Percentiles rank a stretch among this genome's conserved stretches.
phyloP scores from a whole-genome alignment of 1,140 invertebrate species.

The Thrips palmi region DNA sequence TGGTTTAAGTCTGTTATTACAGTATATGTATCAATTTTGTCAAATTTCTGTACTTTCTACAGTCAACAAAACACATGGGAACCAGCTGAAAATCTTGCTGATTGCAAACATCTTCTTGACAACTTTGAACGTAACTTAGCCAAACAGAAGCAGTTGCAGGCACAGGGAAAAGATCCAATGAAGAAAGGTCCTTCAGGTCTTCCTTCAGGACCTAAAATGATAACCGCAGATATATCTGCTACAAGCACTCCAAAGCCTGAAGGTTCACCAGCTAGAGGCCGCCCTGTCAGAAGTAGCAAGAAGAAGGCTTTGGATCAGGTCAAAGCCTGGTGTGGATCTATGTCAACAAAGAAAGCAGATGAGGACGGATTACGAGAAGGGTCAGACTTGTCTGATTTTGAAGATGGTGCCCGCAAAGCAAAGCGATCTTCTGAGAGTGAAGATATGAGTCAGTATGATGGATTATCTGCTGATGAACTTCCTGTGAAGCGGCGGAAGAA shows the following conservation, averaged over 20 bases:
- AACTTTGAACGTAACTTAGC: slow-evolving; percentile 61
- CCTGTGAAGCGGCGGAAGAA: too few species aligned
- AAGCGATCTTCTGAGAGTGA: slow-evolving; percentile 22
- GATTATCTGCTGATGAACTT: too few species aligned
- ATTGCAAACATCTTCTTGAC: slow-evolving; percentile 52
- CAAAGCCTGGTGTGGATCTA: slow-evolving; percentile 59
- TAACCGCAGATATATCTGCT: background rate
- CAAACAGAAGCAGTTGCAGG: slow-evolving; percentile 42
- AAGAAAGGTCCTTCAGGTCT: background rate
- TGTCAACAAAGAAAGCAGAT: too few species aligned
- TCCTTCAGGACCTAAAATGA: background rate
- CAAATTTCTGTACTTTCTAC: slow-evolving; percentile 14
- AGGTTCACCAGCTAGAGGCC: too few species aligned
- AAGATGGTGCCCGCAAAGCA: slow-evolving; percentile 22
- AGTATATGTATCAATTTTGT: slow-evolving; percentile 2
- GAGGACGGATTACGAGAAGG: too few species aligned
- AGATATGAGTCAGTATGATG: too few species aligned
- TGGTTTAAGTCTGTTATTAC: slow-evolving; percentile 25
- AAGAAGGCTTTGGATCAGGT: slow-evolving; percentile 63
- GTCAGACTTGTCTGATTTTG: slow-evolving; percentile 30
- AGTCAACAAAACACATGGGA: slow-evolving; percentile 67
- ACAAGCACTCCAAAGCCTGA: background rate
- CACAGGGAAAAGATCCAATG: background rate
- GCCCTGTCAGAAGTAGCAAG: slow-evolving; percentile 57
- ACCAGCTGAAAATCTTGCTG: slow-evolving; percentile 45